Conservation (phyloP, 92 coral and sea anemone species). For the Epizoanthus fatuus region DNA sequence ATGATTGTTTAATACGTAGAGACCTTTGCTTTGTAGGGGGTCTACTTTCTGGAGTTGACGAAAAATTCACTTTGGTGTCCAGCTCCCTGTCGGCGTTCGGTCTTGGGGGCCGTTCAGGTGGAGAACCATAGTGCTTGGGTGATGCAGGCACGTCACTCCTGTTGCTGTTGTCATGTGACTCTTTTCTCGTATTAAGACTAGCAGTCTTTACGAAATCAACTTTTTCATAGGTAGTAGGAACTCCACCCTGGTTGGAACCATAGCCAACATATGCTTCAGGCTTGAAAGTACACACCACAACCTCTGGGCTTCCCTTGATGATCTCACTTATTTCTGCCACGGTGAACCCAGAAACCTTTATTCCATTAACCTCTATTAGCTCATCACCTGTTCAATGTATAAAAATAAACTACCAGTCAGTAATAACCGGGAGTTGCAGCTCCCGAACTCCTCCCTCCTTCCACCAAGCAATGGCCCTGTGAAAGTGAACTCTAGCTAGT, state of each 20-base stretch:
- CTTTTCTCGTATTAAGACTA: constrained; percentile 7
- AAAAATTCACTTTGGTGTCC: too few species aligned
- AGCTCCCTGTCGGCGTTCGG: too few species aligned
- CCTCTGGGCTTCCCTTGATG: constrained; percentile 86
- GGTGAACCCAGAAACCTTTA: constrained; percentile 81
- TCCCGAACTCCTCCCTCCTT: too few species aligned
- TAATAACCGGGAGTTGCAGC: too few species aligned
- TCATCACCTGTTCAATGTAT: constrained; percentile 83
- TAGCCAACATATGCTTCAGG: constrained; percentile 61
- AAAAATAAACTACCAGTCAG: too few species aligned
- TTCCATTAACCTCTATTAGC: constrained; percentile 95
- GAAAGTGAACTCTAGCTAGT: too few species aligned
- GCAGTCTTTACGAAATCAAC: constrained; percentile 55
- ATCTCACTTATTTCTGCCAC: constrained; percentile 93
- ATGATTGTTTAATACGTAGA: constrained; percentile 32
- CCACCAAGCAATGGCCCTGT: too few species aligned
- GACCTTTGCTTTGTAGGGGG: too few species aligned
- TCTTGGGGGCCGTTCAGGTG: constrained; percentile 6
- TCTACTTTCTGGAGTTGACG: too few species aligned
- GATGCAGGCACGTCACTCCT: neutral
- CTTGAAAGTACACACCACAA: constrained; percentile 91
- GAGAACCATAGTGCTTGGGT: neutral
- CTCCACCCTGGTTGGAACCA: neutral
- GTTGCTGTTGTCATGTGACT: neutral
- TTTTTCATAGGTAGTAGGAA: constrained; percentile 15